Conservation (phyloP, 2,888 invertebrate species). For the Mystacides longicornis region DNA sequence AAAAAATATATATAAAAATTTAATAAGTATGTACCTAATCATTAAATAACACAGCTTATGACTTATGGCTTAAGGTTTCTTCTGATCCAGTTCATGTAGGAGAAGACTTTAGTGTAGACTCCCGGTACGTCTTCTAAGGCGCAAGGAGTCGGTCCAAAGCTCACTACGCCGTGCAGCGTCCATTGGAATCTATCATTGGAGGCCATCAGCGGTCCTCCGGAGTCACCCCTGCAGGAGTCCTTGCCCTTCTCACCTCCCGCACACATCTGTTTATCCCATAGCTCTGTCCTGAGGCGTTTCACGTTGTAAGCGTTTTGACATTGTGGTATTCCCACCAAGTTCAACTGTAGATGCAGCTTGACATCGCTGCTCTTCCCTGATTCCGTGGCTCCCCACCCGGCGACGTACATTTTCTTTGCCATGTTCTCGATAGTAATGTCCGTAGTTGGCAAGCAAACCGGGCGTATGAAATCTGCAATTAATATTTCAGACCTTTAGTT, state of each 20-base stretch:
- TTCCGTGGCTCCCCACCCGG: slow-evolving; percentile 50
- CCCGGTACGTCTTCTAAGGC: slow-evolving; percentile 37
- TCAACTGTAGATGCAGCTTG: slow-evolving; percentile 33
- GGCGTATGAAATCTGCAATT: slow-evolving; percentile 41
- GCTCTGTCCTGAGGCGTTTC: slow-evolving; percentile 23
- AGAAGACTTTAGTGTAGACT: slow-evolving; percentile 40
- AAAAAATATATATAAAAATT: no score
- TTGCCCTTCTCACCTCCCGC: slow-evolving; percentile 44
- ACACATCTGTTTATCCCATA: slow-evolving; percentile 38
- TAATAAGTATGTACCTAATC: no score
- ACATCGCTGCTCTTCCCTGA: slow-evolving; percentile 30
- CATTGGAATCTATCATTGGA: slow-evolving; percentile 35
- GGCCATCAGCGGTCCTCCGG: slow-evolving; percentile 52
- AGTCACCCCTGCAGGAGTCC: slow-evolving; percentile 52
- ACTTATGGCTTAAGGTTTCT: slow-evolving; percentile 26
- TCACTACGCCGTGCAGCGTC: slow-evolving; percentile 38
- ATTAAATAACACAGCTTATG: no score
- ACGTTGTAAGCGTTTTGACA: slow-evolving; percentile 13
- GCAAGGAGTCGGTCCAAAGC: slow-evolving; percentile 39
- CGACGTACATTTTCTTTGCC: slow-evolving; percentile 34
- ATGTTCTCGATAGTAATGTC: slow-evolving; percentile 33
- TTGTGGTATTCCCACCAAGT: slow-evolving; percentile 19
- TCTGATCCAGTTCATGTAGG: slow-evolving; percentile 41
- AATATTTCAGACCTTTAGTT: no score
- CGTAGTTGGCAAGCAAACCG: slow-evolving; percentile 35